These are phyloP conservation scores for Drosophila yakuba DNA, from an alignment of 1,140 invertebrate genomes.

Conservation along the genomic window DNA sequence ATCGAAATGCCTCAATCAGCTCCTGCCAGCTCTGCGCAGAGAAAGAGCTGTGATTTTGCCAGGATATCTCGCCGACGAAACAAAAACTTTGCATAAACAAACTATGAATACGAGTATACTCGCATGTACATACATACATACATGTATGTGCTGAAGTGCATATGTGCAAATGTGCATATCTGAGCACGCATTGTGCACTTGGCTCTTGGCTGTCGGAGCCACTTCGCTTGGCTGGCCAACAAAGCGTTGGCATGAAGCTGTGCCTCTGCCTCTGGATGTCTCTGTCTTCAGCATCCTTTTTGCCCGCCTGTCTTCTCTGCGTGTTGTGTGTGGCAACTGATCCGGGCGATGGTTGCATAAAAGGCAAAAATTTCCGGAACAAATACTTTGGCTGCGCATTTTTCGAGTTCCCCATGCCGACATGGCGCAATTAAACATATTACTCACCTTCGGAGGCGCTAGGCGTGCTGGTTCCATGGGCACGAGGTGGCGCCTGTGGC, in stretches of 20 bases:
- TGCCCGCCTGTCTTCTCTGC: not conserved
- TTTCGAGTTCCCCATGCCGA: not conserved
- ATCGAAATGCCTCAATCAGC: conserved; percentile 51
- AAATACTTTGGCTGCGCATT: conserved; percentile 38
- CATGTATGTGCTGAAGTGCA: not conserved
- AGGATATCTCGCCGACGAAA: not conserved
- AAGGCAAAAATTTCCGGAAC: conserved; percentile 38
- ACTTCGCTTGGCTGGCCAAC: conserved; percentile 31
- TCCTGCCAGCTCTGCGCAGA: conserved; percentile 1
- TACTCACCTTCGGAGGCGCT: conserved; percentile 29
- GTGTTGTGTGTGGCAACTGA: not conserved
- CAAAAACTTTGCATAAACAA: conserved; percentile 53
- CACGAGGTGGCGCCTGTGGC: conserved; percentile 45
- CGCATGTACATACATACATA: not conserved
- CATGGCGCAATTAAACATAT: conserved; percentile 13
- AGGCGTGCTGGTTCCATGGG: not conserved
- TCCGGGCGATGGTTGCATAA: not conserved
- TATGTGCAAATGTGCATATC: not conserved
- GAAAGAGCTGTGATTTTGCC: not conserved
- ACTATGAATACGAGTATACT: conserved; percentile 14
- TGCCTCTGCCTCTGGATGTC: not conserved
- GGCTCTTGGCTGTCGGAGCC: conserved; percentile 4
- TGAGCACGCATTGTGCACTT: conserved; percentile 27
- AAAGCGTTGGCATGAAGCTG: conserved; percentile 27
- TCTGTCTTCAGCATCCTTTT: not conserved